Conservation (phyloP, 2,888 invertebrate genomes). For the Steinernema scapterisci region DNA sequence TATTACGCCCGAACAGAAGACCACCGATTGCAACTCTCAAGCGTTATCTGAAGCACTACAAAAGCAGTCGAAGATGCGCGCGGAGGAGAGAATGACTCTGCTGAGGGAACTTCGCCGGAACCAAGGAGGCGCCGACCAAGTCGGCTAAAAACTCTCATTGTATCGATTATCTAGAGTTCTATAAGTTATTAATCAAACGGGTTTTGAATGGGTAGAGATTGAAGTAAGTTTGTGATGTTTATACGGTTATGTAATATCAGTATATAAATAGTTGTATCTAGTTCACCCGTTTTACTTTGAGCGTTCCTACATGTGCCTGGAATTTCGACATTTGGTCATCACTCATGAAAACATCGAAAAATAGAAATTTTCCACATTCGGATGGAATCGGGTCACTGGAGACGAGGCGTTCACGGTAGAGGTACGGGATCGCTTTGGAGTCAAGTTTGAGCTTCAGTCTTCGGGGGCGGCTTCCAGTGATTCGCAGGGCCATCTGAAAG, state of each 20-base stretch:
- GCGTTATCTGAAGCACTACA: too few relatives aligned
- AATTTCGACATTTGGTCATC: conserved; percentile 54
- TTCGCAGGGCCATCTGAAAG: conserved; percentile 48
- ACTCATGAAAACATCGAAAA: conserved; percentile 61
- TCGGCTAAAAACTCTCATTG: too few relatives aligned
- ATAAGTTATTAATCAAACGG: not conserved
- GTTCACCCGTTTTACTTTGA: not conserved
- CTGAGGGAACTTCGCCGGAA: too few relatives aligned
- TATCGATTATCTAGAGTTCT: too few relatives aligned
- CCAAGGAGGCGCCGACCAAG: too few relatives aligned
- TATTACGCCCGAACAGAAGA: too few relatives aligned
- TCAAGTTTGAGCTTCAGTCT: conserved; percentile 49
- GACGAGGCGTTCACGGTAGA: conserved; percentile 59
- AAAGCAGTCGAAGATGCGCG: too few relatives aligned
- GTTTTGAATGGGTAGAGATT: not conserved
- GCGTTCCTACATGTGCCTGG: conserved; percentile 36
- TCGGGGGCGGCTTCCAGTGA: conserved; percentile 39
- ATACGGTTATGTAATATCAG: not conserved
- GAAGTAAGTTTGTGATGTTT: not conserved
- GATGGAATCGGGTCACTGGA: conserved; percentile 44
- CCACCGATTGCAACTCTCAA: too few relatives aligned
- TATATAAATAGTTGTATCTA: too few relatives aligned
- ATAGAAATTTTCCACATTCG: conserved; percentile 45
- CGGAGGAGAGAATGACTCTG: too few relatives aligned
- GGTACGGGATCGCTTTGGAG: conserved; percentile 55